These are phyloP conservation scores for Calameuta pallipes DNA, from an alignment of 2,888 invertebrate species.

Conservation along the genomic window DNA sequence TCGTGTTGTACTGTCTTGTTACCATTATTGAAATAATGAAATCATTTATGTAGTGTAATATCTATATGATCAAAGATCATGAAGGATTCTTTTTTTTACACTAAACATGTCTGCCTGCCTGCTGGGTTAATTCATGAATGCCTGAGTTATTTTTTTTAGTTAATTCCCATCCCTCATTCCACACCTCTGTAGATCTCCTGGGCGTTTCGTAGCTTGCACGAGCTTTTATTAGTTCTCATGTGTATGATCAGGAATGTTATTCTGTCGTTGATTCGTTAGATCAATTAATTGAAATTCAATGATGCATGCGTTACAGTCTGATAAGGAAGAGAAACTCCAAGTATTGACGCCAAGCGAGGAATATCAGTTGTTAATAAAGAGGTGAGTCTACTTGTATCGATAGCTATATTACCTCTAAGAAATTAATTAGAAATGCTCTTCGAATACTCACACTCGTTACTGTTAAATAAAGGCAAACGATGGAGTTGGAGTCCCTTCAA, in stretches of 20 bases:
- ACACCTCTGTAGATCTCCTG: not conserved
- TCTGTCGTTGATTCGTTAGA: not conserved
- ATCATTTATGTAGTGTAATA: not conserved
- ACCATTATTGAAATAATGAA: not conserved
- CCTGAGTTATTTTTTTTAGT: not conserved
- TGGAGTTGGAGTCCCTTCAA: conserved; percentile 66
- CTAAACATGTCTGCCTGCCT: not conserved
- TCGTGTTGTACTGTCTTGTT: not conserved
- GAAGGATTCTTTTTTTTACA: not conserved
- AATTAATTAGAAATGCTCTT: conserved; percentile 1
- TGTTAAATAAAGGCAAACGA: conserved; percentile 59
- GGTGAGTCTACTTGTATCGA: conserved; percentile 37
- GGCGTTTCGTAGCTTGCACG: not conserved
- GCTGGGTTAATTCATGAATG: not conserved
- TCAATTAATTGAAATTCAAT: not conserved
- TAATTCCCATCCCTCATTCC: not conserved
- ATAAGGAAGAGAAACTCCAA: conserved; percentile 57
- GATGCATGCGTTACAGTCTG: conserved; percentile 35
- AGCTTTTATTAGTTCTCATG: not conserved
- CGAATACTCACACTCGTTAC: not conserved
- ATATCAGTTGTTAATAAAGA: conserved; percentile 62
- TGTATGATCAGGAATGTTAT: not conserved
- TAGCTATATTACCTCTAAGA: not conserved
- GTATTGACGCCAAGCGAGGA: conserved; percentile 61
- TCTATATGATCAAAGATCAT: not conserved